phyloP scores from a whole-genome alignment of 1,140 invertebrate species.

The Brachionus rubens region DNA sequence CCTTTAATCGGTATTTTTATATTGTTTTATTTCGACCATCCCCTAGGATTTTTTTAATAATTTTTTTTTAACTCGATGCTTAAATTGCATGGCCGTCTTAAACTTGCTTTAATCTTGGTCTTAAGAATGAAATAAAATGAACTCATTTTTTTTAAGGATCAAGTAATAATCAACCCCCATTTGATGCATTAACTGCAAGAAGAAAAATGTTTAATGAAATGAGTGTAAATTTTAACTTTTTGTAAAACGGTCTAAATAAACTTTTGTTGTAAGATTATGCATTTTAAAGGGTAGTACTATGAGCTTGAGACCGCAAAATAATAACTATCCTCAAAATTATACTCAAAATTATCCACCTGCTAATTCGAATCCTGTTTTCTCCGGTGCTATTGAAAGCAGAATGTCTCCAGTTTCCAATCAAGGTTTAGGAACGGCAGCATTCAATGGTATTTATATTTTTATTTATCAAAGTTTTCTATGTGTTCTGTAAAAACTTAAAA shows the following conservation, averaged over 20 bases:
- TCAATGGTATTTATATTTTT: slow-evolving; percentile 8
- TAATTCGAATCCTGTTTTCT: not conserved
- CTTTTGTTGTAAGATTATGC: too few relatives aligned
- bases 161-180: slow-evolving; percentile 11
- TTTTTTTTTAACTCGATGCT: too few relatives aligned
- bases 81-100: too few relatives aligned
- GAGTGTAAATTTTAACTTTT: too few relatives aligned
- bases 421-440: not conserved
- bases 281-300: not conserved
- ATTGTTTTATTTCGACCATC: too few relatives aligned
- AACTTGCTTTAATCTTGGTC: too few relatives aligned
- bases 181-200: slow-evolving; percentile 22
- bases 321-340: not conserved
- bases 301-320: not conserved
- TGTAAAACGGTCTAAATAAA: too few relatives aligned
- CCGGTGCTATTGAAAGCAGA: not conserved
- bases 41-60: too few relatives aligned
- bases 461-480: not conserved
- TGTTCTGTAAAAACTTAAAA: not conserved
- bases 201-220: slow-evolving; percentile 41
- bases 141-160: not conserved
- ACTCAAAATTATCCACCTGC: not conserved
- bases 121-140: too few relatives aligned
- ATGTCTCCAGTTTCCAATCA: slow-evolving; percentile 4
- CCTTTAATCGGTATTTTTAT: slow-evolving; percentile 1